Conservation (phyloP, 2,888 invertebrate genomes). For the Brachyopa scutellaris region DNA sequence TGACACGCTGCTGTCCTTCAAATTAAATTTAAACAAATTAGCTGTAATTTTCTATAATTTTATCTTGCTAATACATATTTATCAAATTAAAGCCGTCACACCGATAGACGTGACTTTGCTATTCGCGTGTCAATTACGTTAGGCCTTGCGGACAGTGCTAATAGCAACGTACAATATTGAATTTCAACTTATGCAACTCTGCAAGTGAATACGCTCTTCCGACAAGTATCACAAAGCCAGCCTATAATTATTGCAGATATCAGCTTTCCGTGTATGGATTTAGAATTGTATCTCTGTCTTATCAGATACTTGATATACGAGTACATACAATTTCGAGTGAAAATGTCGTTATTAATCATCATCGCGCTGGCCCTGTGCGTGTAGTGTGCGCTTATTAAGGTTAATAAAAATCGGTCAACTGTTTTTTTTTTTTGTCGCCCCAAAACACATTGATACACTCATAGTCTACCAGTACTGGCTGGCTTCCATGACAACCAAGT, state of each 20-base stretch:
- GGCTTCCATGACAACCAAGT: slow-evolving; percentile 6
- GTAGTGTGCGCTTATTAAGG: slow-evolving; percentile 47
- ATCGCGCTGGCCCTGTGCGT: slow-evolving; percentile 6
- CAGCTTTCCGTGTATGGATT: slow-evolving; percentile 33
- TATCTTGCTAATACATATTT: no score
- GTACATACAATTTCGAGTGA: neutral
- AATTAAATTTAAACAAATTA: no score
- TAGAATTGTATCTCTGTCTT: slow-evolving; percentile 32
- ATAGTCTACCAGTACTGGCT: no score
- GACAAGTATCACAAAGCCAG: slow-evolving; percentile 11
- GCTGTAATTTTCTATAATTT: no score
- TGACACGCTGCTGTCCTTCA: no score
- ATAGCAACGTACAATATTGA: neutral
- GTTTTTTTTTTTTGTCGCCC: no score
- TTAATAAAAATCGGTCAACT: slow-evolving; percentile 57
- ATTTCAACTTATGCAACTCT: no score
- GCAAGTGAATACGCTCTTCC: neutral
- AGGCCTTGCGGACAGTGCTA: no score
- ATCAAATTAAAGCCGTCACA: no score
- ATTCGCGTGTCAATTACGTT: no score
- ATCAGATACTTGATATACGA: slow-evolving; percentile 8
- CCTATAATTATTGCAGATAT: slow-evolving; percentile 21
- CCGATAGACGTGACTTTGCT: no score
- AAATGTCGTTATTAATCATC: neutral
- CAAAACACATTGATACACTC: neutral